A percentile compares a stretch with the other conserved stretches of the same genome.
Conservation (phyloP, 2,797 vertebrate genomes). For the Sebastes variabilis region DNA sequence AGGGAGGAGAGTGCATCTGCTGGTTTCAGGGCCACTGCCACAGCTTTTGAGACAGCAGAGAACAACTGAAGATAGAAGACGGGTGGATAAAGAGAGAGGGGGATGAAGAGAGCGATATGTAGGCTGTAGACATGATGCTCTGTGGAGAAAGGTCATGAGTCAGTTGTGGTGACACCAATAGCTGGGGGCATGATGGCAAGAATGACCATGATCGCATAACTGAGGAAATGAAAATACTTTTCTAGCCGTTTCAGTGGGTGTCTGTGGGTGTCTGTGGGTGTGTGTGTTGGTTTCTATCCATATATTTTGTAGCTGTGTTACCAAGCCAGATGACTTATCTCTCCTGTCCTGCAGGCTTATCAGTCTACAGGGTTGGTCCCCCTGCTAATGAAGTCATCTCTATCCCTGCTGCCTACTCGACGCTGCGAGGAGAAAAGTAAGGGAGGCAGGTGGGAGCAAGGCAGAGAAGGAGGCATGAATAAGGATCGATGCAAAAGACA, state of each 20-base stretch:
- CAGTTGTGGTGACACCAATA: slow-evolving; percentile 27
- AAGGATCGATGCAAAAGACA: slow-evolving; percentile 52
- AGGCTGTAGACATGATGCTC: slow-evolving; percentile 43
- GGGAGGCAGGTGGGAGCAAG: slow-evolving; percentile 45
- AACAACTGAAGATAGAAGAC: slow-evolving; percentile 37
- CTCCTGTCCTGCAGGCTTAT: slow-evolving; percentile 60
- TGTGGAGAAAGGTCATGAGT: slow-evolving; percentile 62
- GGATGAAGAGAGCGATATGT: slow-evolving; percentile 20
- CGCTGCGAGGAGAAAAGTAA: slow-evolving; percentile 31
- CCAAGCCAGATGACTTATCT: slow-evolving; percentile 61
- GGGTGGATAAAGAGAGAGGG: neutral
- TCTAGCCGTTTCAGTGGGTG: neutral
- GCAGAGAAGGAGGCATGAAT: slow-evolving; percentile 35
- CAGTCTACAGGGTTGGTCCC: slow-evolving; percentile 54
- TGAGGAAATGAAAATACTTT: slow-evolving; percentile 10
- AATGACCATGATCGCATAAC: slow-evolving; percentile 17
- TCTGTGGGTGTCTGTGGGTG: slow-evolving; percentile 5
- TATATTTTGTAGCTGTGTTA: slow-evolving; percentile 39
- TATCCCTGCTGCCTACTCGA: slow-evolving; percentile 34
- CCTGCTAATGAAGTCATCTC: slow-evolving; percentile 77
- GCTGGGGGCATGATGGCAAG: slow-evolving; percentile 20
- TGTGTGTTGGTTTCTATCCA: slow-evolving; percentile 11
- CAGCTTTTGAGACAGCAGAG: slow-evolving; percentile 44
- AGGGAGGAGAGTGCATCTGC: slow-evolving; percentile 52
- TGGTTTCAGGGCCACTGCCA: slow-evolving; percentile 46